Percentiles rank a stretch among this genome's conserved stretches.
phyloP scores from a whole-genome alignment of 53 echinoderm and acorn worm species.

The Henricia sp. region DNA sequence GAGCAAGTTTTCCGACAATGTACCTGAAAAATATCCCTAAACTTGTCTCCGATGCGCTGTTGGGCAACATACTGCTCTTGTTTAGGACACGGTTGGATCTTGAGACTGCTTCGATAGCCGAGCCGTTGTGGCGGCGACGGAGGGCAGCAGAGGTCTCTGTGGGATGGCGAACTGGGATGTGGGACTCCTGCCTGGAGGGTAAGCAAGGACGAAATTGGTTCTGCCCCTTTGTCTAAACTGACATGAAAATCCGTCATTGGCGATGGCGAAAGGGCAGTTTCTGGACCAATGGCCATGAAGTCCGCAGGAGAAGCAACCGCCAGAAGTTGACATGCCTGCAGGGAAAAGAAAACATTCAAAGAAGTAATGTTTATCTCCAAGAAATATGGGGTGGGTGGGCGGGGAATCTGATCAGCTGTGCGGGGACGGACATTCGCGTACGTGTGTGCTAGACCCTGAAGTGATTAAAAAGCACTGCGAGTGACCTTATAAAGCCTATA shows the following conservation, averaged over 20 bases:
- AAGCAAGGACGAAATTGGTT: background rate
- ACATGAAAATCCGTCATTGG: background rate
- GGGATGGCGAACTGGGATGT: background rate
- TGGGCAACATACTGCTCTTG: background rate
- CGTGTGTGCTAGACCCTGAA: too few relatives aligned
- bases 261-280: background rate
- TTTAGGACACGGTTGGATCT: background rate
- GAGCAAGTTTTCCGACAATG: too few relatives aligned
- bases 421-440: background rate
- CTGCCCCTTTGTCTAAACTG: background rate
- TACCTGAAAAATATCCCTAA: background rate
- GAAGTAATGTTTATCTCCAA: too few relatives aligned
- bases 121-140: background rate
- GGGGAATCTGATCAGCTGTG: background rate
- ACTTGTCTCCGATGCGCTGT: background rate
- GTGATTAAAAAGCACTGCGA: too few relatives aligned
- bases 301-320: background rate
- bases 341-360: background rate
- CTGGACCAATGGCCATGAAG: background rate
- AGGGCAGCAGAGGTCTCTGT: background rate
- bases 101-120: background rate
- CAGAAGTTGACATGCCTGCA: background rate
- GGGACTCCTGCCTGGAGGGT: background rate
- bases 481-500: too few relatives aligned
- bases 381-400: constrained; percentile 1